Evolutionary conservation across 2,888 invertebrate genomes (phyloP).

Genomic region (Axea sp.): DNA sequence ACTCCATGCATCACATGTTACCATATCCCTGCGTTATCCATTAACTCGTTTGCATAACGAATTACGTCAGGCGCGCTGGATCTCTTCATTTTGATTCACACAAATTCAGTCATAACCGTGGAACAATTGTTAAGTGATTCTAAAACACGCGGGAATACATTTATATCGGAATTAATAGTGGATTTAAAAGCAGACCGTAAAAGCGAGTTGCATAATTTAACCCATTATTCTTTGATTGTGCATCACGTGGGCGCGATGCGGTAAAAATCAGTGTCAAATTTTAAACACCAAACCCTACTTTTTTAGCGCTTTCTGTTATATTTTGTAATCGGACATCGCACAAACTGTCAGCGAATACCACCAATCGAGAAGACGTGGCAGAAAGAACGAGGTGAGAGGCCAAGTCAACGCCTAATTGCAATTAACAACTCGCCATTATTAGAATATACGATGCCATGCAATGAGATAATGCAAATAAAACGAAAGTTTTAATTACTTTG

Average conservation of each 20-base stretch:
- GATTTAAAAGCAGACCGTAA: no score
- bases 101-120: slow-evolving; percentile 1
- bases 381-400: slow-evolving; percentile 62
- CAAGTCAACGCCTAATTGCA: slow-evolving; percentile 77
- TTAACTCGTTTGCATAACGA: slow-evolving; percentile 25
- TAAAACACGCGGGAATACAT: slow-evolving; percentile 12
- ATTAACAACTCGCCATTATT: slow-evolving; percentile 79
- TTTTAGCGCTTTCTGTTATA: no score
- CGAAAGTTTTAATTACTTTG: slow-evolving; percentile 79
- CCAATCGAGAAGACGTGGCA: slow-evolving; percentile 47
- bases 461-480: slow-evolving; percentile 79
- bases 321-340: background rate
- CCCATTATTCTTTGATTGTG: no score
- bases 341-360: background rate
- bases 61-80: background rate
- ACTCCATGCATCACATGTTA: slow-evolving; percentile 3
- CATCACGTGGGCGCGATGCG: no score
- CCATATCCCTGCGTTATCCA: slow-evolving; percentile 1
- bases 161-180: no score
- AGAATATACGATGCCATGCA: slow-evolving; percentile 78
- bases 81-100: slow-evolving; percentile 9
- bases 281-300: no score
- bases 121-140: slow-evolving; percentile 15
- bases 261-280: no score
- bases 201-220: no score